Conservation (phyloP, 1,140 invertebrate species). For the Dermatophagoides farinae region DNA sequence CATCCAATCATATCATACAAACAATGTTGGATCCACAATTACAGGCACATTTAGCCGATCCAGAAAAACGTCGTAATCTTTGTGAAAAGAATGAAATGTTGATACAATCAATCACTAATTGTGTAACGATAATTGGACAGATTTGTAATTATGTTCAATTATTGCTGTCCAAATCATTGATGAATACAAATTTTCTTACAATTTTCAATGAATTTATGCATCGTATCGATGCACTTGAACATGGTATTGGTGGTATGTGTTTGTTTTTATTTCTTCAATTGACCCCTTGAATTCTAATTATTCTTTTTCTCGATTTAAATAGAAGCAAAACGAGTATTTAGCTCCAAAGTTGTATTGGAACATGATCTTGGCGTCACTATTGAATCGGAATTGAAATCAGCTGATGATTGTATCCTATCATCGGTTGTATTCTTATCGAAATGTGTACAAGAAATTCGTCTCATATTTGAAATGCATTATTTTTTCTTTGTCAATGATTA, state of each 20-base stretch:
- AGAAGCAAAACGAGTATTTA: not conserved
- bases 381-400: not conserved
- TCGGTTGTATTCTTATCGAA: not conserved
- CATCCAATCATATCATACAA: not conserved
- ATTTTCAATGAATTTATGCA: slow-evolving; percentile 1
- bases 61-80: not conserved
- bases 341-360: not conserved
- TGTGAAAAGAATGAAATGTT: not conserved
- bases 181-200: not conserved
- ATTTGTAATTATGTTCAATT: not conserved
- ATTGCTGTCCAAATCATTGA: not conserved
- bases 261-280: not conserved
- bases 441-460: not conserved
- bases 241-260: not conserved
- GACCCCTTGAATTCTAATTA: not conserved
- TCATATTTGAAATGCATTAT: slow-evolving; percentile 3
- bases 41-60: not conserved
- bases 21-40: not conserved
- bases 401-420: not conserved
- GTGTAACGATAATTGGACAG: not conserved
- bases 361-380: slow-evolving; percentile 2
- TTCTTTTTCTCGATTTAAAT: not conserved
- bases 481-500: slow-evolving; percentile 2
- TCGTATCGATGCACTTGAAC: slow-evolving; percentile 1
- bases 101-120: not conserved